Percentiles rank a stretch among this genome's conserved stretches.
Conservation (phyloP, 2,888 invertebrate genomes). For the Hirtodrosophila histrioides region DNA sequence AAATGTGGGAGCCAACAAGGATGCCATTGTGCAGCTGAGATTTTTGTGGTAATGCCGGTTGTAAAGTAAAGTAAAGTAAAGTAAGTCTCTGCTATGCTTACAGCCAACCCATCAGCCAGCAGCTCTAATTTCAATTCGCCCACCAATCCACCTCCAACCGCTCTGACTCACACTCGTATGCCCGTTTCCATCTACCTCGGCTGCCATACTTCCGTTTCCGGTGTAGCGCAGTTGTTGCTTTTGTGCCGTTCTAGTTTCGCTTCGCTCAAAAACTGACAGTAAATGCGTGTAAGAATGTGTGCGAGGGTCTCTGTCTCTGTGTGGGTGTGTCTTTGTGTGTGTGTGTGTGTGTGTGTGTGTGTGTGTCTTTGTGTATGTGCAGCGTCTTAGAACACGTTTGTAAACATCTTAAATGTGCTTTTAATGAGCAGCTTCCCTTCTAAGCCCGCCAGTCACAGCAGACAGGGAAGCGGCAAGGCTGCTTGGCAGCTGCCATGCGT, state of each 20-base stretch:
- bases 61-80: conserved; percentile 53
- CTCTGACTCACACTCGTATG: conserved; percentile 4
- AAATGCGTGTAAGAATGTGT: conserved; percentile 27
- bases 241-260: conserved; percentile 53
- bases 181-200: conserved; percentile 19
- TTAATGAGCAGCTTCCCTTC: conserved; percentile 72
- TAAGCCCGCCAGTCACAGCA: conserved; percentile 30
- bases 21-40: conserved; percentile 29
- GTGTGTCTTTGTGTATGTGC: conserved; percentile 29
- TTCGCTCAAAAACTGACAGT: conserved; percentile 47
- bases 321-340: conserved; percentile 3
- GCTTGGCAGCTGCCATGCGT: conserved; percentile 33
- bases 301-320: conserved; percentile 3
- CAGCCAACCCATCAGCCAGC: conserved; percentile 8
- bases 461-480: conserved; percentile 31
- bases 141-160: conserved; percentile 11
- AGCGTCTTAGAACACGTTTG: conserved; percentile 71
- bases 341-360: conserved; percentile 6
- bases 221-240: conserved; percentile 40
- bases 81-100: conserved; percentile 6
- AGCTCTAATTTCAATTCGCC: conserved; percentile 34
- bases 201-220: conserved; percentile 64
- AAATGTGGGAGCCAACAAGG: conserved; percentile 36
- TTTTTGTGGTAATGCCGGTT: conserved; percentile 57
- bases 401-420: conserved; percentile 80